Base-by-base conservation (phyloP, 2,113 vertebrate species). In the Nerophis lumbriciformis region DNA sequence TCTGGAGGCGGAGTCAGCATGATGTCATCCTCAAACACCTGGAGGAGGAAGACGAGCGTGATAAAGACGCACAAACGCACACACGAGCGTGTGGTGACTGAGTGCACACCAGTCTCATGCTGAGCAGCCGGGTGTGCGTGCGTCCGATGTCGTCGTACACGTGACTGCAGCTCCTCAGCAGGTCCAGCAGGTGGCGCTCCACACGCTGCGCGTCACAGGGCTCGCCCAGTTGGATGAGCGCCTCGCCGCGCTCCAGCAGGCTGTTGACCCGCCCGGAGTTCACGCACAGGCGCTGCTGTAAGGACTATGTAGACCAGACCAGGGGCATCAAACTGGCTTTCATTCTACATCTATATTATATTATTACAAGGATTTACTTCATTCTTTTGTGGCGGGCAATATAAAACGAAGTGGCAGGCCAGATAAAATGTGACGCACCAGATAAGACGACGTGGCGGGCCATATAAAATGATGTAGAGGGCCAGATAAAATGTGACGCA, bases 1-100 rank as follows among this genome's bases (percentile, higher is more conserved):
- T 88, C 86, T 42, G 80, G 9, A 6, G 82, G 82, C 49, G 48
- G 72, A 61, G 85, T 84, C 12, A 87, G 74, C 5, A 86, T 45
- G 68, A 86, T 86, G 72, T 90, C 85, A 0, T 91, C 87, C 61
- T 92, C 92, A 64, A 92, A 91, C 15, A 93, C 91, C 91, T 92
- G 75, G 1, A 69, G 39, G 36, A 64, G n/a, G 28, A 56, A 2
- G 15, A 58, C 4, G 36, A 65, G 6, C 39, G 60, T 4, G 44
- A 52, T 19, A 8, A 48, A 28, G 37, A 57, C 8, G 2, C 12
- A 12, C 8, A 9, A 8, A 52, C 6, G 21, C 2, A 53, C 28
- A 8, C 16, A 50, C 16, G 5, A 50, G 49, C 39, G 37, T 44
- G 49, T 59, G 55, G 19, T 6, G 15, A 28, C 50, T 15, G 52